Base-by-base conservation (phyloP, 2,797 vertebrate species). In the Cynodonichthys magdalenae region DNA sequence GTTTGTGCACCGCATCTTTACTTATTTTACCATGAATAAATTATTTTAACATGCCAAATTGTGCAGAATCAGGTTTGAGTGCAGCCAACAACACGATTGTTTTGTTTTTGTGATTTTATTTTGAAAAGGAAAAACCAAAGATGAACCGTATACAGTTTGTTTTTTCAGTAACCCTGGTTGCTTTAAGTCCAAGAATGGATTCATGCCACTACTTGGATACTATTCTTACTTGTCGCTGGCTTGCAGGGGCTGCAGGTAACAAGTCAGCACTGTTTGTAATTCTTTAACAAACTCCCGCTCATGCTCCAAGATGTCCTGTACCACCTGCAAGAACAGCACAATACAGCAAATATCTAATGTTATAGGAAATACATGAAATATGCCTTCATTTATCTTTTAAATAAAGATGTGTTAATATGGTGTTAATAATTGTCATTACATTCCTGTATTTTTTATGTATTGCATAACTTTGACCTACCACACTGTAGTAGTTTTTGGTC, bases 221-320 rank as follows among this genome's bases (percentile, higher is more conserved):
- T 36, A 20, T 10, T 46, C 96, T 96, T 96, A 99, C 98, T 96
- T 98, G 90, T 97, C 96, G 18, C 95, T 95, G 83, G 94, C 89
- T 90, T 97, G 96, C 66, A 99, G 92, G 14, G 96, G 95, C 83
- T 96, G 94, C 71, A 99, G 92, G 88, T 97, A 99, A 86, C 92
- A 95, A 69, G 87, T 91, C 85, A 99, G 87, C 74, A 99, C 92
- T 0, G 93, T 91, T 74, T 98, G 97, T 29, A 99, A 90, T 71
- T 99, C 97, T 90, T 97, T 98, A 50, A 96, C 93, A 89, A 97
- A 99, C 79, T 98, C 97, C 64, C 94, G 94, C 88, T 99, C 98
- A 28, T 96, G 95, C 74, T 99, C 98, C 92, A 98, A 87, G 87
- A 99, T 97, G 91, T 97, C 97, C 86, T 98, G 96, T 28, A 99